Conservation (phyloP, 2,113 vertebrate species). For the Zosterops pallidus region DNA sequence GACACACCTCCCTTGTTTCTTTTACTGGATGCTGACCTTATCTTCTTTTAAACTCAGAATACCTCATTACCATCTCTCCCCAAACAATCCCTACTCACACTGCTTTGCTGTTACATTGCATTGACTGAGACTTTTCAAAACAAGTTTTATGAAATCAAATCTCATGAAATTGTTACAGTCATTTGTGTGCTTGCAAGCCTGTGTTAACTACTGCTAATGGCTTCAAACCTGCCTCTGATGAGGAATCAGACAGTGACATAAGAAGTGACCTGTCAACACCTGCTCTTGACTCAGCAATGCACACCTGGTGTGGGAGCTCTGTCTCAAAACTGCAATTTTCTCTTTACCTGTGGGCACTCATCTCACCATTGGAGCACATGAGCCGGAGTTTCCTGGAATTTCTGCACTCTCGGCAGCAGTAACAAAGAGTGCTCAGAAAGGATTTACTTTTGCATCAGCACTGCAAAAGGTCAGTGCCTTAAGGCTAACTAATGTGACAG, state of each 20-base stretch:
- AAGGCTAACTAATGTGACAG: not conserved
- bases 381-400: not conserved
- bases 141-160: not conserved
- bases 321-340: not conserved
- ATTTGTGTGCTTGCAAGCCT: not conserved
- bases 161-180: not conserved
- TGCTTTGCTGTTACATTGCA: not conserved
- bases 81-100: not conserved
- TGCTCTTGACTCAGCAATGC: slow-evolving; percentile 12
- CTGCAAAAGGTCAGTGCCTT: not conserved
- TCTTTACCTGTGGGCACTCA: not conserved
- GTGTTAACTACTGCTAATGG: not conserved
- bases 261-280: slow-evolving; percentile 8
- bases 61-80: not conserved
- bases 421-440: not conserved
- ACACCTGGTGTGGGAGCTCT: slow-evolving; percentile 15
- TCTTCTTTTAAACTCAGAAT: not conserved
- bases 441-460: not conserved
- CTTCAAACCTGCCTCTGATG: not conserved
- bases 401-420: not conserved
- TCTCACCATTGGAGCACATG: not conserved
- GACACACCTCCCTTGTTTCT: not conserved
- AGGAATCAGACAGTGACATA: not conserved
- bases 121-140: not conserved
- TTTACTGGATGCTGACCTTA: not conserved